Conservation (phyloP, 2,113 vertebrate species). For the Gnathonemus echidnorhynchus region DNA sequence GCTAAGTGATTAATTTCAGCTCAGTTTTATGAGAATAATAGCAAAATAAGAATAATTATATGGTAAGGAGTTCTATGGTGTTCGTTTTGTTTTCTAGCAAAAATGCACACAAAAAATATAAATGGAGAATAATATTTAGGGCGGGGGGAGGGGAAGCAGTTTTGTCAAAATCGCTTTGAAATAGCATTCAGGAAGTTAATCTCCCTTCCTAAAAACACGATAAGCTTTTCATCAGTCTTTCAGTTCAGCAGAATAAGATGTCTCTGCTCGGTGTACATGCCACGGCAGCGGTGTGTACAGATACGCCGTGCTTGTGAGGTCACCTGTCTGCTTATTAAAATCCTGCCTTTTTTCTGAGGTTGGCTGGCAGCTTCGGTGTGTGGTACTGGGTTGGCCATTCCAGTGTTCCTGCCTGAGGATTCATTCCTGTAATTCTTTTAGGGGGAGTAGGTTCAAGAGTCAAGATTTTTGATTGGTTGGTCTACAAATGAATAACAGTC, state of each 20-base stretch:
- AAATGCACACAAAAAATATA: not conserved
- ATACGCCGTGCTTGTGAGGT: not conserved
- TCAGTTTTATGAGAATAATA: not conserved
- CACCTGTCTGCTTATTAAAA: not conserved
- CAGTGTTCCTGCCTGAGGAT: not conserved
- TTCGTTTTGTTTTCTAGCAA: not conserved
- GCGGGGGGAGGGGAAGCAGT: not conserved
- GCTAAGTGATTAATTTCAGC: not conserved
- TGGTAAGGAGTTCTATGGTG: not conserved
- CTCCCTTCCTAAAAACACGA: not conserved
- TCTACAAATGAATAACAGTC: not conserved
- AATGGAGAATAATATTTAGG: not conserved
- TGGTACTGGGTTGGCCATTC: not conserved
- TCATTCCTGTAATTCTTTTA: not conserved
- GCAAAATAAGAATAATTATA: not conserved
- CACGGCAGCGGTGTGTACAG: not conserved
- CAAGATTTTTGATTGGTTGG: not conserved
- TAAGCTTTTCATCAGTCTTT: slow-evolving; percentile 3
- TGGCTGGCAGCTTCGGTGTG: not conserved
- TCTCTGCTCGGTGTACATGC: not conserved
- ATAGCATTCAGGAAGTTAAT: slow-evolving; percentile 15
- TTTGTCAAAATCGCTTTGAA: slow-evolving; percentile 12
- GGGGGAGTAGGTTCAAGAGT: not conserved
- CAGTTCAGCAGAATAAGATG: not conserved
- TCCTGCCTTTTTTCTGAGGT: not conserved